Conservation (phyloP, 2,113 vertebrate species). For the Cynoglossus semilaevis region DNA sequence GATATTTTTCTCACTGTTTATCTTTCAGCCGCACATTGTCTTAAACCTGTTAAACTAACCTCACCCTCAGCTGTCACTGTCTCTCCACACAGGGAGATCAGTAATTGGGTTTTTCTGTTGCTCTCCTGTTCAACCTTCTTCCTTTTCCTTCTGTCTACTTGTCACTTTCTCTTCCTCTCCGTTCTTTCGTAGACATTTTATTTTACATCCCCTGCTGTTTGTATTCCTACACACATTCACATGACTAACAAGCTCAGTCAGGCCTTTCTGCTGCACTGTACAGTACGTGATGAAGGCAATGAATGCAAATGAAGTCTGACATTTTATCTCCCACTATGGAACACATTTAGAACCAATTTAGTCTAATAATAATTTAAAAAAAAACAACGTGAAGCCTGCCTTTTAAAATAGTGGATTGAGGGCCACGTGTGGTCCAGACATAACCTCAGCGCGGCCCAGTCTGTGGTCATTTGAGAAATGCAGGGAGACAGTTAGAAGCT, state of each 20-base stretch:
- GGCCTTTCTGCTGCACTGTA: not conserved
- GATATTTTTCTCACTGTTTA: slow-evolving; percentile 18
- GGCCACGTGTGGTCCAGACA: no score
- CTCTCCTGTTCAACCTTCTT: slow-evolving; percentile 7
- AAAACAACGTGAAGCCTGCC: no score
- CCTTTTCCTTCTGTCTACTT: not conserved
- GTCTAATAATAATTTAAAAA: no score
- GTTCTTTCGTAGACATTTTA: not conserved
- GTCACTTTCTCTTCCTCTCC: slow-evolving; percentile 23
- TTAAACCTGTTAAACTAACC: slow-evolving; percentile 30
- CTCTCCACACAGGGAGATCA: slow-evolving; percentile 15
- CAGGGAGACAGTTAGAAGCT: no score
- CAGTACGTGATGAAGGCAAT: no score
- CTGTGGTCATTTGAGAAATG: no score
- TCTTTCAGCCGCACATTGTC: slow-evolving; percentile 18
- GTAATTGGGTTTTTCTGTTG: slow-evolving; percentile 3
- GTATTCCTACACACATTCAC: not conserved
- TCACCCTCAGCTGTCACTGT: slow-evolving; percentile 7
- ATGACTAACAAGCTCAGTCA: not conserved
- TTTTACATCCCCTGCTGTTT: slow-evolving; percentile 3
- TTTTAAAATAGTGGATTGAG: no score
- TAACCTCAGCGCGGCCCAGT: no score
- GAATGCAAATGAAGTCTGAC: no score
- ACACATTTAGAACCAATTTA: no score
- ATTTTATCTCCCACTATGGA: no score